Conservation (phyloP, 2,888 invertebrate genomes). For the Melanotus villosus region DNA sequence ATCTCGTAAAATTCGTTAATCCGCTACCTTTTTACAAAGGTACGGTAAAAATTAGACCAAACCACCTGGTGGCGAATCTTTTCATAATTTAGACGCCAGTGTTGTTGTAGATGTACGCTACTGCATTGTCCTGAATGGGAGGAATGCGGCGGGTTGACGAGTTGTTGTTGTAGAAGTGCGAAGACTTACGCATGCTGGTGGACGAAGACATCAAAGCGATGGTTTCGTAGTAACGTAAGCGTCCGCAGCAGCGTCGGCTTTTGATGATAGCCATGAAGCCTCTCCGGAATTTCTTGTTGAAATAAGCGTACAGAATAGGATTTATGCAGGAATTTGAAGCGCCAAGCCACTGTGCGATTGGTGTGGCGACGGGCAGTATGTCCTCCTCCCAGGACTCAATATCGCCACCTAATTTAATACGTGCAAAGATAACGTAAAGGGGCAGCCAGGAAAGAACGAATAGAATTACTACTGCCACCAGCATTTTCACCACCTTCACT, state of each 20-base stretch:
- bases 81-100: conserved; percentile 77
- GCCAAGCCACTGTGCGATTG: conserved; percentile 93
- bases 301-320: conserved; percentile 94
- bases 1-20: conserved; percentile 30
- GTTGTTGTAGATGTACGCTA: conserved; percentile 77
- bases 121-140: conserved; percentile 64
- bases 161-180: conserved; percentile 83
- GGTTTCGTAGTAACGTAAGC: conserved; percentile 88
- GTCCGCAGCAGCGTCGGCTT: conserved; percentile 88
- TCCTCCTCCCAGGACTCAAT: conserved; percentile 85
- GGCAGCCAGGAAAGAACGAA: conserved; percentile 96
- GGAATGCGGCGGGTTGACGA: conserved; percentile 69
- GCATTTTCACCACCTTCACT: conserved; percentile 95
- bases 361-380: conserved; percentile 84
- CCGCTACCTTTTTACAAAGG: conserved; percentile 28
- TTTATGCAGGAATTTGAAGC: conserved; percentile 96
- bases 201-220: conserved; percentile 89
- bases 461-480: conserved; percentile 92
- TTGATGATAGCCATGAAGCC: conserved; percentile 92
- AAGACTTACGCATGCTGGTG: conserved; percentile 87
- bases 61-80: conserved; percentile 53
- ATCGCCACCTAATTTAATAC: conserved; percentile 86
- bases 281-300: conserved; percentile 93
- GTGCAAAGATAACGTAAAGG: conserved; percentile 89
- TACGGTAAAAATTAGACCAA: conserved; percentile 41